phyloP scores from a whole-genome alignment of 2,888 invertebrate genomes.

The Hydrotaea diabolus region DNA sequence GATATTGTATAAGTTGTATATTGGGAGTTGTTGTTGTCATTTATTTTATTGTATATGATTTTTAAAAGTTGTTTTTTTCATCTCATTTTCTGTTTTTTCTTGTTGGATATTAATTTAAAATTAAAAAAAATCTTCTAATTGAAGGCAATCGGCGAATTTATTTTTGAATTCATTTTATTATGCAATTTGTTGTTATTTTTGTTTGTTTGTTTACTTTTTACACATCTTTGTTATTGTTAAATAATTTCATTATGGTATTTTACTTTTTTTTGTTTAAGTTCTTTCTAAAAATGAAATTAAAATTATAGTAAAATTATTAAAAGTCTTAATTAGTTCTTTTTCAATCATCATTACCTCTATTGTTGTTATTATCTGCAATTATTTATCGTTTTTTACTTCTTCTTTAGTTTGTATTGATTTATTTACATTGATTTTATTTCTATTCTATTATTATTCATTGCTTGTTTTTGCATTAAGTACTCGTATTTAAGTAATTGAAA shows the following conservation, averaged over 20 bases:
- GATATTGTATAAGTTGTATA: constrained; percentile 67
- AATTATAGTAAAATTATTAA: constrained; percentile 62
- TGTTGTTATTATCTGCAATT: constrained; percentile 14
- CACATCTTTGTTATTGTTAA: constrained; percentile 39
- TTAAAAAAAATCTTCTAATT: constrained; percentile 81
- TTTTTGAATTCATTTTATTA: constrained; percentile 79
- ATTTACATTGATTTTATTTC: constrained; percentile 53
- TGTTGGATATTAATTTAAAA: constrained; percentile 75
- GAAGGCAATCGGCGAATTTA: constrained; percentile 81
- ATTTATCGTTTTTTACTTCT: constrained; percentile 13
- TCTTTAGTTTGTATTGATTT: constrained; percentile 21
- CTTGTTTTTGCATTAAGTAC: constrained; percentile 40
- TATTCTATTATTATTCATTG: constrained; percentile 30
- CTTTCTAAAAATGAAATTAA: constrained; percentile 46
- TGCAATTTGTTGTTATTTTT: constrained; percentile 71
- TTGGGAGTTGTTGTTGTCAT: constrained; percentile 52
- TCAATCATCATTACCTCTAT: constrained; percentile 27
- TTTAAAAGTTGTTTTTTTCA: constrained; percentile 46
- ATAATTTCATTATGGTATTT: constrained; percentile 29
- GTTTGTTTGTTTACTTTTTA: constrained; percentile 60
- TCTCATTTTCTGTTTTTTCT: constrained; percentile 65
- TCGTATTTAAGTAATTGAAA: constrained; percentile 40
- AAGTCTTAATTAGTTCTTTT: constrained; percentile 58
- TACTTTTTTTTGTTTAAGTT: constrained; percentile 16
- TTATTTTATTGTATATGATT: constrained; percentile 58